A percentile compares a stretch with the other conserved stretches of the same genome.
phyloP scores from a whole-genome alignment of 1,140 invertebrate genomes.

The Laupala kohalensis region DNA sequence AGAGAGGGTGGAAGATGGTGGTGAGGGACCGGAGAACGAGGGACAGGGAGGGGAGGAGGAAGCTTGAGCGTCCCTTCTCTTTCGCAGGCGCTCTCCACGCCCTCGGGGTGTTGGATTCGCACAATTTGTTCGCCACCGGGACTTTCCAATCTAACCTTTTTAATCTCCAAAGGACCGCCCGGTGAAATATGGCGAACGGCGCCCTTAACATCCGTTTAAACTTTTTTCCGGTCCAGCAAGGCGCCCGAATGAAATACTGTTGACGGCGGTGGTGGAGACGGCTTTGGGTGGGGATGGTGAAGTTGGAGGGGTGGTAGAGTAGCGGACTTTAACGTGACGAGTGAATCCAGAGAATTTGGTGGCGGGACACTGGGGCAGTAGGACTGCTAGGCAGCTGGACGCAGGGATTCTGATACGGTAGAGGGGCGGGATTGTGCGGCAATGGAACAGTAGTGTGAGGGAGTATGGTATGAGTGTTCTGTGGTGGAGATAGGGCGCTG shows the following conservation, averaged over 20 bases:
- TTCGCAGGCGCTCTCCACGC: too few relatives aligned
- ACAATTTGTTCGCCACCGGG: neutral
- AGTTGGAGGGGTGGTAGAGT: neutral
- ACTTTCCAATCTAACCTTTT: neutral
- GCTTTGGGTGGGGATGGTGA: neutral
- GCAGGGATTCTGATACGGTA: too few relatives aligned
- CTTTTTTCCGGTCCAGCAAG: neutral
- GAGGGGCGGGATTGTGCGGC: too few relatives aligned
- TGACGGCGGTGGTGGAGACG: neutral
- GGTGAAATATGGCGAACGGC: neutral
- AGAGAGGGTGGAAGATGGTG: too few relatives aligned
- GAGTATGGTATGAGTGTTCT: too few relatives aligned
- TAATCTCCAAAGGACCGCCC: neutral
- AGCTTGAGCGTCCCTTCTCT: neutral
- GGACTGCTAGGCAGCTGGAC: too few relatives aligned
- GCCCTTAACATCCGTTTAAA: neutral
- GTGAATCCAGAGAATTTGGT: too few relatives aligned
- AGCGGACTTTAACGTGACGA: neutral
- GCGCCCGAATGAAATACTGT: neutral
- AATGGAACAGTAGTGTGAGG: too few relatives aligned
- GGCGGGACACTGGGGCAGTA: too few relatives aligned
- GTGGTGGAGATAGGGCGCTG: too few relatives aligned
- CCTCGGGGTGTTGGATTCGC: neutral
- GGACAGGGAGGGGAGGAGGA: neutral
- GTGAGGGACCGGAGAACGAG: too few relatives aligned